phyloP scores from a whole-genome alignment of 2,113 vertebrate species.

The Sinocyclocheilus anshuiensis region DNA sequence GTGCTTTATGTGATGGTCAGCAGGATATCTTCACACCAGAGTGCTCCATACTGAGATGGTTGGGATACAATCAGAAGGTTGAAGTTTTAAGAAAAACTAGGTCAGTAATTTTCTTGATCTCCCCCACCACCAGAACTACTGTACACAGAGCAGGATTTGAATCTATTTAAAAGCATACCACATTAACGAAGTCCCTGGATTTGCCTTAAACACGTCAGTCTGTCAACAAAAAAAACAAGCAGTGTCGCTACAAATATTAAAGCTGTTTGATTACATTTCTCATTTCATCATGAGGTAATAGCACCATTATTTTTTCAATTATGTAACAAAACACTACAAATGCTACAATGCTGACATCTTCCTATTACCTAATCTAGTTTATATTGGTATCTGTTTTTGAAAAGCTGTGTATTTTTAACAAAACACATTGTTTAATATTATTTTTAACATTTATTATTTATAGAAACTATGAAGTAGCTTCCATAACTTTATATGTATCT shows the following conservation, averaged over 20 bases:
- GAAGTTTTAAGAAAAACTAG: conserved; percentile 6
- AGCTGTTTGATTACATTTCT: not conserved
- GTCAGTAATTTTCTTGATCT: not conserved
- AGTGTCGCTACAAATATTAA: not conserved
- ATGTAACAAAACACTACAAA: not conserved
- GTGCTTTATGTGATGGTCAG: not conserved
- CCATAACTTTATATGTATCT: no score
- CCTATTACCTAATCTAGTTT: no score
- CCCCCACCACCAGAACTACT: not conserved
- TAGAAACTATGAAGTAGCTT: no score
- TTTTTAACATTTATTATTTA: no score
- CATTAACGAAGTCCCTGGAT: not conserved
- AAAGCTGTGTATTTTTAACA: no score
- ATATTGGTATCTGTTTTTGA: no score
- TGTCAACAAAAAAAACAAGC: not conserved
- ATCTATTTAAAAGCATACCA: not conserved
- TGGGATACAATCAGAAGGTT: not conserved
- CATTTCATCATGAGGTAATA: no score
- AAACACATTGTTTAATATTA: no score
- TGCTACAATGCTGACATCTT: not conserved
- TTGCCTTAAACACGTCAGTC: not conserved
- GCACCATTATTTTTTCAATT: no score
- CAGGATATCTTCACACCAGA: conserved; percentile 20
- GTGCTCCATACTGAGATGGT: not conserved
- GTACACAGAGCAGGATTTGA: not conserved